phyloP scores from a whole-genome alignment of 1,140 invertebrate genomes.

The Zaprionus davidi region DNA sequence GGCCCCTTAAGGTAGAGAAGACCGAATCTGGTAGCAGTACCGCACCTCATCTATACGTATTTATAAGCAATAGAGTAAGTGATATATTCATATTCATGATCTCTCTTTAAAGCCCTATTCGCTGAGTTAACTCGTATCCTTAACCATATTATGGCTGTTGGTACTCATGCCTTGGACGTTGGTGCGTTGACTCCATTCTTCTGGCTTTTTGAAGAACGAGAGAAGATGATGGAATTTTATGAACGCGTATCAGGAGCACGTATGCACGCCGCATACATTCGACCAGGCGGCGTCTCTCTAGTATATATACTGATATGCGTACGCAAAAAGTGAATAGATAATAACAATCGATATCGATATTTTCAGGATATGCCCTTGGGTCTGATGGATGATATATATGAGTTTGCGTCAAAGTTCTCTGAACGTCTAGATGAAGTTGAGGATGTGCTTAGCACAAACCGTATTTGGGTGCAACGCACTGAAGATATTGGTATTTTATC shows the following conservation, averaged over 20 bases:
- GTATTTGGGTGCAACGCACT: slow-evolving; percentile 95
- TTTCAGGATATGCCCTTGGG: slow-evolving; percentile 94
- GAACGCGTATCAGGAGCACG: slow-evolving; percentile 97
- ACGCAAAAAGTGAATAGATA: background rate
- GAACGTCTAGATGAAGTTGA: slow-evolving; percentile 97
- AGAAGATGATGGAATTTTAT: slow-evolving; percentile 99
- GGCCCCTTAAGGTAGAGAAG: too few relatives aligned
- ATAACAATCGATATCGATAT: slow-evolving; percentile 51
- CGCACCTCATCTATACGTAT: too few relatives aligned
- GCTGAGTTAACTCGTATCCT: slow-evolving; percentile 95
- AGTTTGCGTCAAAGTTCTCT: slow-evolving; percentile 93
- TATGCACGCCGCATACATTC: slow-evolving; percentile 98
- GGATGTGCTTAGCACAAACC: slow-evolving; percentile 96
- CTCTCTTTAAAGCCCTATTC: slow-evolving; percentile 87
- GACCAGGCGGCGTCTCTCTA: slow-evolving; percentile 94
- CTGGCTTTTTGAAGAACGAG: slow-evolving; percentile 99
- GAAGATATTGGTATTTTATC: slow-evolving; percentile 94
- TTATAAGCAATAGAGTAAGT: background rate
- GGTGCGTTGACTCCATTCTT: slow-evolving; percentile 99
- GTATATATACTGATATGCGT: slow-evolving; percentile 33
- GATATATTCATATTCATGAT: background rate
- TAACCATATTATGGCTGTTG: slow-evolving; percentile 97
- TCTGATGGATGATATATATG: slow-evolving; percentile 97
- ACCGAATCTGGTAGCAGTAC: too few relatives aligned
- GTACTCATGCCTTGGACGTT: slow-evolving; percentile 96